Evolutionary conservation across 2,113 vertebrate genomes (phyloP), one percentile per base, ranked within the genome.

Genomic region (Phasianus colchicus): DNA sequence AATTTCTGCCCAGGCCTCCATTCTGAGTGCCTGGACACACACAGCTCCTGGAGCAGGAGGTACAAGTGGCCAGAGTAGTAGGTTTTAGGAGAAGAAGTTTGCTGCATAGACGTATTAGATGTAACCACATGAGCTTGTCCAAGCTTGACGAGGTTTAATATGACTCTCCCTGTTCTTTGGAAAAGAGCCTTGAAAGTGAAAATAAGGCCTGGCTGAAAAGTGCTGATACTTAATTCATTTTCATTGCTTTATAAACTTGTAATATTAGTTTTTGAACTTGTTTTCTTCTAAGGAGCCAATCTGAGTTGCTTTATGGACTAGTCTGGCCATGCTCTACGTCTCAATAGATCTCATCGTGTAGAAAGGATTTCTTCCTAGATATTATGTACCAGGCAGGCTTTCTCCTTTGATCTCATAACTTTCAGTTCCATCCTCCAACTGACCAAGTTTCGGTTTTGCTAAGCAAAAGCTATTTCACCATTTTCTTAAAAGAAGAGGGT

Each of bases 61-160:
- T 1, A 4, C 0, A 3, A 42, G 55, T 25, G 54, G 25, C 45
- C 21, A 6, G 60, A 74, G 70, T 34, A 13, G n/a, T 13, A n/a
- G 67, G 24, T n/a, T 64, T 2, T 1, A 20, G 57, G 60, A 43
- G 47, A 27, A 58, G 60, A 36, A 36, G 9, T 17, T 16, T n/a
- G 7, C 42, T 67, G 24, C 50, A 38, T n/a, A 55, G 50, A 29
- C 27, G 1, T 5, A 55, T 43, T 45, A 6, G 0, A 7, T 8
- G 21, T 74, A 81, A 78, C 65, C 54, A 3, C 29, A 0, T 3
- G 36, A 77, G 14, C 47, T 52, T 74, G 48, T 74, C 2, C 0
- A 2, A 65, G 7, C 66, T 34, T 83, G 66, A 4, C 24, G 0
- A 0, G 27, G 5, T 55, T 64, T 55, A 24, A 50, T 5, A 30